Base-by-base conservation (phyloP, 2,113 vertebrate species). In the Raja brachyura region DNA sequence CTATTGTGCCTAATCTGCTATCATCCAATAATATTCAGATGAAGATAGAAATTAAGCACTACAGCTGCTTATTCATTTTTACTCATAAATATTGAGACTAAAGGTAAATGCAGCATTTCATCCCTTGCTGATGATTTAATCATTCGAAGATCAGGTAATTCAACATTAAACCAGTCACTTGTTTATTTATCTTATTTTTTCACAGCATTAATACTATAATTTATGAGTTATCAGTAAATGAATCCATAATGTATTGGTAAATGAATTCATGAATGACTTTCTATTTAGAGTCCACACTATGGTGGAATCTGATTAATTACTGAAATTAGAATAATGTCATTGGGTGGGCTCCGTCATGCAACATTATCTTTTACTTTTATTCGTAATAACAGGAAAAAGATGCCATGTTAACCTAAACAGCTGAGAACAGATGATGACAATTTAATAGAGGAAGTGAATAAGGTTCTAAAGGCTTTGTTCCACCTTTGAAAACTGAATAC, bases 401-500 rank as follows among this genome's bases (percentile, higher is more conserved):
- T 88, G 59, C 83, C 83, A 88, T 88, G 83, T 88, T 13, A 88
- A 92, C 90, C 90, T 92, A 92, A 88, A 31, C 83, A 88, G 90
- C 66, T 70, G 68, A 92, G 90, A 92, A 92, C 90, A 92, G 68
- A 73, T 92, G 90, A 92, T 74, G 66, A 25, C 70, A 74, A 92
- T 92, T 70, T 73, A 73, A 92, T 92, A 92, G 90, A 92, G 90
- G 90, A 92, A 92, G 68, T 92, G 90, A 92, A 20, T 25, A 92
- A 92, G 68, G 90, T 92, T 25, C 48, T 73, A 73, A 73, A 25
- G 66, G 90, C 90, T 92, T 92, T 73, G 39, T 73, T 70, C 68
- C 90, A 73, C 90, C 59, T 70, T 88, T 92, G 20, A 92, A 92
- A 73, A 54, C 68, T 28, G 68, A 92, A 63, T 73, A 54, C 33